These are phyloP conservation scores for Xyrauchen texanus DNA, from an alignment of 2,113 vertebrate species.

Conservation along the genomic window DNA sequence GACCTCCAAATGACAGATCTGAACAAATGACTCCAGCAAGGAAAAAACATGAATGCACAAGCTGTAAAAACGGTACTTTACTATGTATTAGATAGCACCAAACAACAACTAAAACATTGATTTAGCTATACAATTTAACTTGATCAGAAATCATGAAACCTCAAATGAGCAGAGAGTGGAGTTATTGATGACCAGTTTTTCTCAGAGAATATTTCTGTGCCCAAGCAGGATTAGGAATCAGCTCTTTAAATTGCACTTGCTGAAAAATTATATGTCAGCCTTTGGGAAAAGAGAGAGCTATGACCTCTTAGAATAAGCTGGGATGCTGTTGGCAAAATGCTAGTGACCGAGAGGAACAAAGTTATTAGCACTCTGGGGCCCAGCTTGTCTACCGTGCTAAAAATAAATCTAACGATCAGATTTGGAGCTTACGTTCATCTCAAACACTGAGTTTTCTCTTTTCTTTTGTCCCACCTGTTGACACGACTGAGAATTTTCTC, in stretches of 20 bases:
- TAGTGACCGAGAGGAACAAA: slow-evolving; percentile 72
- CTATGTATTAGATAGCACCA: too few species aligned
- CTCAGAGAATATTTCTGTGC: slow-evolving; percentile 5
- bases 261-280: slow-evolving; percentile 23
- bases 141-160: background rate
- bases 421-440: slow-evolving; percentile 59
- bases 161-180: background rate
- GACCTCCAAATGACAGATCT: too few species aligned
- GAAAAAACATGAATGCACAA: too few species aligned
- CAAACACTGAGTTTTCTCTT: slow-evolving; percentile 3
- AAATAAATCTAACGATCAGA: slow-evolving; percentile 70
- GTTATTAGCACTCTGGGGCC: slow-evolving; percentile 70
- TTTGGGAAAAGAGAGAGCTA: slow-evolving; percentile 15
- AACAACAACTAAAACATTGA: background rate
- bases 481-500: background rate
- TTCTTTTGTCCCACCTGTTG: background rate
- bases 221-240: slow-evolving; percentile 13
- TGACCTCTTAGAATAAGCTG: slow-evolving; percentile 60
- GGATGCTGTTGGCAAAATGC: slow-evolving; percentile 58
- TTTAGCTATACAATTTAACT: slow-evolving; percentile 27
- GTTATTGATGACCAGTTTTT: background rate
- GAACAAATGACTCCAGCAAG: too few species aligned
- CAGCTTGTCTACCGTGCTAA: slow-evolving; percentile 63
- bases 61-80: background rate
- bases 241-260: slow-evolving; percentile 12